Conservation (phyloP, 2,888 invertebrate genomes). For the Pyrochroa serraticornis region DNA sequence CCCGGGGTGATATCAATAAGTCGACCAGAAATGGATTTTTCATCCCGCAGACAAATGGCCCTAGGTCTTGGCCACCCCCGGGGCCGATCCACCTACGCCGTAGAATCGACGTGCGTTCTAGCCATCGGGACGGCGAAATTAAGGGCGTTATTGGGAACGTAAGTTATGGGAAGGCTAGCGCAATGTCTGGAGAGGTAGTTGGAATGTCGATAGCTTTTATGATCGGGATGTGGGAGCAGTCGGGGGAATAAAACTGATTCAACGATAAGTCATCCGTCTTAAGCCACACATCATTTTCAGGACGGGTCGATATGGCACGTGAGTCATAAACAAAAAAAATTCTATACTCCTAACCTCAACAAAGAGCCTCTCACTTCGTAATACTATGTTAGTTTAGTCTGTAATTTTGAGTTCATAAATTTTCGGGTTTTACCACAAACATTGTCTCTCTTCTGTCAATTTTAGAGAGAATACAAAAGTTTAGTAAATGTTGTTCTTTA, state of each 20-base stretch:
- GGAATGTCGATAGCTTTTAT: constrained; percentile 38
- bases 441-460: too few relatives aligned
- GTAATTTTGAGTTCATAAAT: too few relatives aligned
- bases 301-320: too few relatives aligned
- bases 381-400: too few relatives aligned
- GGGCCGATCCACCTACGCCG: constrained; percentile 44
- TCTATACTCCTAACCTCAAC: too few relatives aligned
- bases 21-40: constrained; percentile 61
- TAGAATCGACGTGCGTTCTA: constrained; percentile 11
- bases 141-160: constrained; percentile 22
- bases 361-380: too few relatives aligned
- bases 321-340: too few relatives aligned
- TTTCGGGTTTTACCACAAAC: too few relatives aligned
- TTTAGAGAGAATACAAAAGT: too few relatives aligned
- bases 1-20: constrained; percentile 60
- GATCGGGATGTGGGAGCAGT: constrained; percentile 21
- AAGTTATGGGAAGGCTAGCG: constrained; percentile 35
- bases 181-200: constrained; percentile 16
- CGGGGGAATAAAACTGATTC: constrained; percentile 12
- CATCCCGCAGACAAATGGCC: constrained; percentile 59
- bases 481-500: too few relatives aligned
- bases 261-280: constrained; percentile 14
- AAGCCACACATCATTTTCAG: constrained; percentile 3
- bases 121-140: constrained; percentile 9
- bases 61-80: constrained; percentile 52